A percentile compares a stretch with the other conserved stretches of the same genome.
phyloP scores from a whole-genome alignment of 2,113 vertebrate genomes.

The Sardina pilchardus region DNA sequence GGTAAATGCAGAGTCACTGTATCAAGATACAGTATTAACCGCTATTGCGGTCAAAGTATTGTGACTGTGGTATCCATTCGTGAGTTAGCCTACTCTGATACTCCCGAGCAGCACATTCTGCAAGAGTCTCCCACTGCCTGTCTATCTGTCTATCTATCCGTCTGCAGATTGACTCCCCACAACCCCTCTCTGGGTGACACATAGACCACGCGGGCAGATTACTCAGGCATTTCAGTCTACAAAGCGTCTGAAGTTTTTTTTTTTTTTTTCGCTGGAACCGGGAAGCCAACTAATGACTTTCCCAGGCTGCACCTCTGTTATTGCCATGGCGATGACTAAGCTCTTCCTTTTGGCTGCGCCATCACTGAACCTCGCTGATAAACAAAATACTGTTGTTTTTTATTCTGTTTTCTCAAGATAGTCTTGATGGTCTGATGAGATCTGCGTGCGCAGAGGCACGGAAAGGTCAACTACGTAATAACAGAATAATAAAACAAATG shows the following conservation, averaged over 20 bases:
- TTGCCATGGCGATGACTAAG: conserved; percentile 10
- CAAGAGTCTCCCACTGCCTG: no score
- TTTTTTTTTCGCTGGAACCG: not conserved
- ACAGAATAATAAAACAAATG: not conserved
- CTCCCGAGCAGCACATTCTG: no score
- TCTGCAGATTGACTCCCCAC: not conserved
- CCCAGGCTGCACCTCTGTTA: not conserved
- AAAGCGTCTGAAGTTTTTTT: not conserved
- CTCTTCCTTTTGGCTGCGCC: not conserved
- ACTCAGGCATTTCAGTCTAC: not conserved
- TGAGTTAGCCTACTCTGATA: no score
- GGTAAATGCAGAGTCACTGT: no score
- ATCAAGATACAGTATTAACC: no score
- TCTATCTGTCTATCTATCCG: no score
- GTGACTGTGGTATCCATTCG: no score
- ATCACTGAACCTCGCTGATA: not conserved
- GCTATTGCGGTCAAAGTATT: no score
- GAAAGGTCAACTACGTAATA: not conserved
- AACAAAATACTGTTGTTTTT: not conserved
- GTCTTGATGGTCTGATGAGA: not conserved
- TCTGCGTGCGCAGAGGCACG: not conserved
- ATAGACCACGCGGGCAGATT: not conserved
- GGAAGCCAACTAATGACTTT: not conserved
- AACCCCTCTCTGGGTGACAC: not conserved
- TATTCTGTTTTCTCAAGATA: not conserved